Evolutionary conservation across 2,888 invertebrate genomes (phyloP).

Genomic region (Netelia fuscicornis): DNA sequence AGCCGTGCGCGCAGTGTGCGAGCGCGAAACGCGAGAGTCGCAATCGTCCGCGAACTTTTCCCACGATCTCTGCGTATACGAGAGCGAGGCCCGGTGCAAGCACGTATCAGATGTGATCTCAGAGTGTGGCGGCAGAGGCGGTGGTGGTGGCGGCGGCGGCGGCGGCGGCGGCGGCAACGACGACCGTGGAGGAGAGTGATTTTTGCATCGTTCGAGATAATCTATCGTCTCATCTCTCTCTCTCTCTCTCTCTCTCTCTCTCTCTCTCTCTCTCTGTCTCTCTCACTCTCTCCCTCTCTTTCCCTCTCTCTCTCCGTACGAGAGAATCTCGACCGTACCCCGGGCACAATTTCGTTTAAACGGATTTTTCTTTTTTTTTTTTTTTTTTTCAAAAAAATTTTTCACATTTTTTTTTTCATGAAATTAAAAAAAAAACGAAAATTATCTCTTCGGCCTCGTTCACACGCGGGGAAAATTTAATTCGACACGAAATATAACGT

Average conservation of each 20-base stretch:
- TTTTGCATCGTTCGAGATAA: conserved; percentile 74
- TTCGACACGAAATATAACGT: no score
- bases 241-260: conserved; percentile 15
- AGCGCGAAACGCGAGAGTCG: conserved; percentile 61
- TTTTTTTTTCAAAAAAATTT: not conserved
- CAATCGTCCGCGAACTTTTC: conserved; percentile 69
- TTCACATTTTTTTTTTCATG: no score
- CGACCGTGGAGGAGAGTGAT: conserved; percentile 64
- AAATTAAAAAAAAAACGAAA: no score
- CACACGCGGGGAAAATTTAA: no score
- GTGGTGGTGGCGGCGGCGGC: conserved; percentile 43
- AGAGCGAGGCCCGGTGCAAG: conserved; percentile 39
- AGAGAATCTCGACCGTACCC: not conserved
- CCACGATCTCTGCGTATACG: conserved; percentile 68
- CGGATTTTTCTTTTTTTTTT: not conserved
- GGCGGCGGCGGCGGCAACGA: conserved; percentile 37
- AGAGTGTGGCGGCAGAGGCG: conserved; percentile 61
- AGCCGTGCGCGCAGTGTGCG: conserved; percentile 26
- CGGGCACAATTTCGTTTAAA: conserved; percentile 20
- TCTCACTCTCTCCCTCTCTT: conserved; percentile 13
- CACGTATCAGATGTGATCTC: conserved; percentile 73
- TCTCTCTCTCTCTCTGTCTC: conserved; percentile 8
- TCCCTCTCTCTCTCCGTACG: conserved; percentile 7
- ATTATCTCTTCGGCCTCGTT: no score
- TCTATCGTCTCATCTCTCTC: conserved; percentile 63